A percentile compares a stretch with the other conserved stretches of the same genome.
These are phyloP conservation scores for honey bee (Apis mellifera) DNA, from an alignment of 1,140 invertebrate species.

Conservation along the genomic window Amel_HAv3.1 CM009936.2:3371501-3372000, in stretches of 20 bases:
- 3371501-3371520: constrained; percentile 58
- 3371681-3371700: not conserved
- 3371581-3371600: constrained; percentile 44
- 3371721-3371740: constrained; percentile 41
- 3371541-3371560: constrained; percentile 55
- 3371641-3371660: constrained; percentile 52
- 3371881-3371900: no score
- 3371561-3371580: constrained; percentile 5
- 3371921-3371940: no score
- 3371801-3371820: not conserved
- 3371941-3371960: no score
- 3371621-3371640: constrained; percentile 37
- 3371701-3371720: constrained; percentile 9
- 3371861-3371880: no score
- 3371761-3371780: constrained; percentile 9
- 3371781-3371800: not conserved
- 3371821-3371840: no score
- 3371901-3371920: no score
- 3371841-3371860: no score
- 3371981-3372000: no score
- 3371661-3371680: constrained; percentile 33
- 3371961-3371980: no score
- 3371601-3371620: constrained; percentile 36
- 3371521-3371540: constrained; percentile 52
- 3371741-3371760: constrained; percentile 24